Evolutionary conservation across 2,797 vertebrate genomes (phyloP).

Genomic region (Periparus ater): DNA sequence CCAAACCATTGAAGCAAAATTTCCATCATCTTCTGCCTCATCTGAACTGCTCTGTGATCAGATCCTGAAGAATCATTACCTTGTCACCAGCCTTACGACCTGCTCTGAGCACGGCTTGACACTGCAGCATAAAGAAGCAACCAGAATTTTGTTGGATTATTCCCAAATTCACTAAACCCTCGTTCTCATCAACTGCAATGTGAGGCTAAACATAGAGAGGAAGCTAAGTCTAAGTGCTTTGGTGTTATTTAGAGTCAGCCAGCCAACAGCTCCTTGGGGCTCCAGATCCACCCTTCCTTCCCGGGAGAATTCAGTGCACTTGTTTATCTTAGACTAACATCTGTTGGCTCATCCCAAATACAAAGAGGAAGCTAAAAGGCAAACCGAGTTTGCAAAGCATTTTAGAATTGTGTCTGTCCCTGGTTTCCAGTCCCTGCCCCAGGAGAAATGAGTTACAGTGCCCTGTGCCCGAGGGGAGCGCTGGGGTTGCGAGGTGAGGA

Average conservation of each 20-base stretch:
- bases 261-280: background rate
- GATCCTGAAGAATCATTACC: background rate
- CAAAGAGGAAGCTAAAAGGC: background rate
- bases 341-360: background rate
- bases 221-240: background rate
- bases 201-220: background rate
- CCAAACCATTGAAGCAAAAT: background rate
- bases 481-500: background rate
- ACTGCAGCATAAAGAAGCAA: background rate
- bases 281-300: background rate
- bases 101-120: background rate
- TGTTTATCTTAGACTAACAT: background rate
- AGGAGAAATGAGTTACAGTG: background rate
- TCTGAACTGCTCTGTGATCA: background rate
- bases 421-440: background rate
- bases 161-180: background rate
- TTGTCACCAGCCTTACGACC: background rate
- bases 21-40: background rate
- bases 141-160: background rate
- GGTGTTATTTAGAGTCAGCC: background rate
- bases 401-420: background rate
- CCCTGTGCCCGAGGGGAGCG: background rate
- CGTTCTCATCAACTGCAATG: background rate
- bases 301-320: background rate
- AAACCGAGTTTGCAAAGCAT: background rate